Evolutionary conservation across 2,113 vertebrate genomes (phyloP), one percentile per base, ranked within the genome.

Genomic region (Malaclemys terrapin): DNA sequence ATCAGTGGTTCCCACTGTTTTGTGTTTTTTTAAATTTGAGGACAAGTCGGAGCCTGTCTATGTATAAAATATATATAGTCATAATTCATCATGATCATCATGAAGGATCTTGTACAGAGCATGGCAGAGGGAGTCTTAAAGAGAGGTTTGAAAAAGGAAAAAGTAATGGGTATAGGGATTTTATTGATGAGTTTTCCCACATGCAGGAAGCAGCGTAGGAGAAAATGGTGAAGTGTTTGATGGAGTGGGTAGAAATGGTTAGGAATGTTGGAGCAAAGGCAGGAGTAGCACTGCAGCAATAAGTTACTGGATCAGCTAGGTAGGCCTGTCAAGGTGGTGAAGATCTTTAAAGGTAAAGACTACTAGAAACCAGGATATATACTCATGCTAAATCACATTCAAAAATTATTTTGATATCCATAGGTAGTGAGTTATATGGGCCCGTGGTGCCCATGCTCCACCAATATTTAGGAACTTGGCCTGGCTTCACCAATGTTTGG

Each of bases 141-240:
- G 52, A 42, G 9, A 56, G 6, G 25, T 82, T 14, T 42, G 24
- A 53, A 56, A 81, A 52, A 56, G 35, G 7, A n/a, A 56, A 54
- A 38, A 38, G 22, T 25, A 82, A 22, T 75, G 45, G 8, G 3
- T 49, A 12, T 42, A 76, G 14, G 24, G 4, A 25, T 47, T 76
- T 45, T 76, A 27, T 45, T 10, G 6, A 27, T 45, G 11, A 47
- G 42, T 45, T 76, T 47, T 27, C 8, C 9, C n/a, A 75, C 31
- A 82, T 8, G 90, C 31, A 89, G 65, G 54, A 6, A 50, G 14
- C 0, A 0, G 22, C 4, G 3, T 35, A 31, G 10, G 10, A 45
- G 82, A 80, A 83, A 42, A 9, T 72, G 65, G 9, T 69, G 35
- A 38, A 19, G 0, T 27, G 29, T 27, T 87, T 76, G 5, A 2